Evolutionary conservation across 2,113 vertebrate genomes (phyloP), one percentile per base, ranked within the genome.

Genomic region (Actenoides lindsayi): DNA sequence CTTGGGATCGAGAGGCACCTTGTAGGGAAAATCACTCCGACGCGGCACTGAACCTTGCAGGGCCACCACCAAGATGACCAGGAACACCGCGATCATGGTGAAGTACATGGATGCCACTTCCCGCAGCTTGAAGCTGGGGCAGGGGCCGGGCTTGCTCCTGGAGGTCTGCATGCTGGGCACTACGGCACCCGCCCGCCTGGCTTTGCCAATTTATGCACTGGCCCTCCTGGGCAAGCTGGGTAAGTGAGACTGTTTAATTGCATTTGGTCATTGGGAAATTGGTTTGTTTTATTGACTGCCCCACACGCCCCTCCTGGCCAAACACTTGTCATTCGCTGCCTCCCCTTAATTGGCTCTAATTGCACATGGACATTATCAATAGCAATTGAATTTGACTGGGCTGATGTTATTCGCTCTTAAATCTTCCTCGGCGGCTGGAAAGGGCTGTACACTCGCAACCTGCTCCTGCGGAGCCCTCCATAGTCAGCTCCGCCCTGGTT

Each of bases 41-140:
- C 70, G 79, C 20, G 98, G 96, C 0, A 1, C 81, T 1, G 97
- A 74, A 78, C 98, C 98, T 87, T 99, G 99, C 94, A 99, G 98
- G 0, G 98, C 98, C 9, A 98, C 99, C 97, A 99, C 98, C 75
- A 99, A 78, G 91, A 99, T 98, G 92, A 99, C 98, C 96, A 99
- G 97, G 50, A 99, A 98, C 12, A 98, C 88, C 1, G 98, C 98
- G 50, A 99, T 93, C 11, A 98, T 95, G 1, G 99, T 99, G 96
- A 99, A 97, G 50, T 99, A 99, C 98, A 99, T 98, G 96, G 99
- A 97, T 8, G 98, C 98, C 13, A 98, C 92, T 75, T 99, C 99
- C 9, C 99, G 98, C 51, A 98, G 91, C 28, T 96, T 98, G 81
- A 96, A 93, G 90, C 94, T 69, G 69, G 97, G 96, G 84, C 96